Conservation (phyloP, 2,113 vertebrate species). For the Lonchura striata region DNA sequence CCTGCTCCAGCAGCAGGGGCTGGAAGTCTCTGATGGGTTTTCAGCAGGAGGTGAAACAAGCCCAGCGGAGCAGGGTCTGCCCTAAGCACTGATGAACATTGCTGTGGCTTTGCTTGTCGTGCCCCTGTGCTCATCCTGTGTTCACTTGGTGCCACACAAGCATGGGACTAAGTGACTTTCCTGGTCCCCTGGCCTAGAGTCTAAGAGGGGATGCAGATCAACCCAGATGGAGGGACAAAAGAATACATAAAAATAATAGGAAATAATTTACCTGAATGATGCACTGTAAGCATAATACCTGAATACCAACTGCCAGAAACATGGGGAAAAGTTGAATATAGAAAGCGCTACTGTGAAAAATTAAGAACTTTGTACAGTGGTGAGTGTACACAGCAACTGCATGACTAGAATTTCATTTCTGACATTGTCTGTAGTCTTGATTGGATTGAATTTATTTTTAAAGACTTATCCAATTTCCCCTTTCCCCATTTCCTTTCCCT, state of each 20-base stretch:
- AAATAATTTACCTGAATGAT: not conserved
- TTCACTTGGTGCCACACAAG: not conserved
- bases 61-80: not conserved
- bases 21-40: not conserved
- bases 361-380: not conserved
- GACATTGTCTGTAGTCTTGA: not conserved
- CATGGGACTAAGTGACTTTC: not conserved
- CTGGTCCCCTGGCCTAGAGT: not conserved
- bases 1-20: not conserved
- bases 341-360: not conserved
- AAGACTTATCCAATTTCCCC: constrained; percentile 1
- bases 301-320: not conserved
- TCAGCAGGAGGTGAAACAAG: not conserved
- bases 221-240: not conserved
- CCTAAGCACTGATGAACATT: not conserved
- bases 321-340: not conserved
- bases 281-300: not conserved
- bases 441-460: constrained; percentile 44
- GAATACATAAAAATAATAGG: not conserved
- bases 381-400: fast-evolving
- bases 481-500: constrained; percentile 5
- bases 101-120: not conserved
- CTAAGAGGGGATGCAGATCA: not conserved
- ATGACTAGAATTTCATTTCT: not conserved
- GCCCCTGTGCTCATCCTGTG: not conserved